phyloP scores from a whole-genome alignment of 2,888 invertebrate species.

The Chrysolina oricalcia region DNA sequence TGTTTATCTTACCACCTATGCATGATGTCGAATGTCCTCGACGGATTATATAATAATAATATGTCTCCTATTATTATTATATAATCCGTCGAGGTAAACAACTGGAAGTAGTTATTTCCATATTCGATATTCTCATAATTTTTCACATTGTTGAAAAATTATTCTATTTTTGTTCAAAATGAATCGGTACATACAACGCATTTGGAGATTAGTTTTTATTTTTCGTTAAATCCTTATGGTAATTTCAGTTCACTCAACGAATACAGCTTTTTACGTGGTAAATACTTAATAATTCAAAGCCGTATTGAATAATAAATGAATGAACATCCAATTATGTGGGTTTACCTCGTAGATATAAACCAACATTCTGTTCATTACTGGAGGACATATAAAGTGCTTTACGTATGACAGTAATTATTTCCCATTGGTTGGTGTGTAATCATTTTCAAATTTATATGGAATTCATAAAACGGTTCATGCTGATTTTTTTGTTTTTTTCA shows the following conservation, averaged over 20 bases:
- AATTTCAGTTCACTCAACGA: not conserved
- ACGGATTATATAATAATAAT: too few relatives aligned
- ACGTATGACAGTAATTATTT: not conserved
- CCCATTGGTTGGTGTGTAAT: not conserved
- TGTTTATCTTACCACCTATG: too few relatives aligned
- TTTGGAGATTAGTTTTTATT: not conserved
- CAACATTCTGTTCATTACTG: not conserved
- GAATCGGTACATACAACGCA: not conserved
- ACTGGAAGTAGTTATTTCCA: too few relatives aligned
- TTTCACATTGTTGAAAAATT: too few relatives aligned
- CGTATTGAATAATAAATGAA: not conserved
- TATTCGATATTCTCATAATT: too few relatives aligned
- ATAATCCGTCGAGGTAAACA: too few relatives aligned
- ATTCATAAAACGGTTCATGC: not conserved
- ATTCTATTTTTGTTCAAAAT: too few relatives aligned
- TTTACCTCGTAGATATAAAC: not conserved
- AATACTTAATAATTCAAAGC: not conserved
- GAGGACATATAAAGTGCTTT: not conserved
- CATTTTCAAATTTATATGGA: not conserved
- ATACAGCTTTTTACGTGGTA: not conserved
- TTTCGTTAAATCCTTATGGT: not conserved
- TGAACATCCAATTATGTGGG: conserved; percentile 3
- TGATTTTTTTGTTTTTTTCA: not conserved
- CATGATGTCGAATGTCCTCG: too few relatives aligned
- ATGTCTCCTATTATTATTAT: too few relatives aligned